Conservation (phyloP, 2,113 vertebrate species). For the Microtus oregoni region DNA sequence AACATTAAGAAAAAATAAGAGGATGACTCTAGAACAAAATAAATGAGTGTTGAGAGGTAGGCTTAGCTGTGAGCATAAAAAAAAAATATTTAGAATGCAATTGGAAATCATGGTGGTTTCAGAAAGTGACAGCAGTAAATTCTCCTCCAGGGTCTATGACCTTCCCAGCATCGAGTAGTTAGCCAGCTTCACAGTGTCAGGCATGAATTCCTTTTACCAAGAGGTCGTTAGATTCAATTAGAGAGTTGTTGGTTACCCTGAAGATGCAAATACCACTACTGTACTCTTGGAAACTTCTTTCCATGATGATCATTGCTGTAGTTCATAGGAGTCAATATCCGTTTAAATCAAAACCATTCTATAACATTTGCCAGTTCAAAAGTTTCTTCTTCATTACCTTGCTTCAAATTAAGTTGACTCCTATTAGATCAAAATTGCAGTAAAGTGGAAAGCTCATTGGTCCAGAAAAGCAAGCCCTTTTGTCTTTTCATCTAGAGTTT, state of each 20-base stretch:
- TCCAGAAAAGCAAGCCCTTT: background rate
- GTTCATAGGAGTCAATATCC: background rate
- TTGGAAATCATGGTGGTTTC: background rate
- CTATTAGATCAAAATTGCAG: background rate
- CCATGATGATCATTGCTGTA: background rate
- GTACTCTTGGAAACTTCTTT: background rate
- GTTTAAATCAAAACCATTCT: background rate
- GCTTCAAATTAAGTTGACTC: background rate
- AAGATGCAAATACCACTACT: background rate
- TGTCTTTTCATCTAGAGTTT: background rate
- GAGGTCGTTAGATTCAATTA: background rate
- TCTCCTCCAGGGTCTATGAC: background rate
- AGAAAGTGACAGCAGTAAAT: background rate
- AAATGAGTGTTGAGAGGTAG: background rate
- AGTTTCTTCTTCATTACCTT: conserved; percentile 34
- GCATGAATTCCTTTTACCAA: no score
- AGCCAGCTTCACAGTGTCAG: background rate
- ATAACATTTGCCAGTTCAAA: background rate
- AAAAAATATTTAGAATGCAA: background rate
- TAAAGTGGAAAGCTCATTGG: background rate
- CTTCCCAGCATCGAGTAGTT: background rate
- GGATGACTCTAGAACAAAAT: no score
- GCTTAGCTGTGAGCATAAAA: background rate
- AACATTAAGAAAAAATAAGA: no score
- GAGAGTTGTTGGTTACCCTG: background rate